Percentiles rank a stretch among this genome's conserved stretches.
These are phyloP conservation scores for Ceratotherium simum DNA, from an alignment of 2,113 vertebrate species.

Conservation along the genomic window DNA sequence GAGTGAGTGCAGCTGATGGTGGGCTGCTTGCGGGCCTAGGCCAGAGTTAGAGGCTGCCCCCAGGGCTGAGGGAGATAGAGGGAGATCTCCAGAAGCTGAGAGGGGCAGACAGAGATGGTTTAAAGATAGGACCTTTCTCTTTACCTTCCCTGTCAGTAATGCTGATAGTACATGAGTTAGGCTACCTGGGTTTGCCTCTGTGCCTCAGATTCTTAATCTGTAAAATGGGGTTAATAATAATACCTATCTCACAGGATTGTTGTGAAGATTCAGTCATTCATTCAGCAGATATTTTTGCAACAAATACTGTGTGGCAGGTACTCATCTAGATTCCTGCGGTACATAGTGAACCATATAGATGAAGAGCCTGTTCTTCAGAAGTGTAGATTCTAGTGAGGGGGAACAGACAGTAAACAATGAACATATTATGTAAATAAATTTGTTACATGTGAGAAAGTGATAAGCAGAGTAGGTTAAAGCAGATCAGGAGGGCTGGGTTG, in stretches of 20 bases:
- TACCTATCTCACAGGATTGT: not conserved
- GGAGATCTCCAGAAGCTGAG: constrained; percentile 84
- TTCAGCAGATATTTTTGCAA: not conserved
- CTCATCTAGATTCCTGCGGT: not conserved
- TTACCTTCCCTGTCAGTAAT: not conserved
- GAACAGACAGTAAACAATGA: not conserved
- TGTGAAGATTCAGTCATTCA: not conserved
- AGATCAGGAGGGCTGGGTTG: not conserved
- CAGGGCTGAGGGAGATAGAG: constrained; percentile 82
- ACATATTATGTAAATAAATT: not conserved
- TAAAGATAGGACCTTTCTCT: constrained; percentile 74
- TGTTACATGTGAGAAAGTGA: not conserved
- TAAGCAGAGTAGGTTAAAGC: not conserved
- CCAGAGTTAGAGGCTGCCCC: too few relatives aligned
- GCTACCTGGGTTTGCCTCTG: not conserved
- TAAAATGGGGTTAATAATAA: not conserved
- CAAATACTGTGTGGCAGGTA: not conserved
- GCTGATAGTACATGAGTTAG: not conserved
- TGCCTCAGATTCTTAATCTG: not conserved
- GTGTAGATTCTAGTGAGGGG: not conserved
- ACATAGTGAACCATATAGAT: not conserved
- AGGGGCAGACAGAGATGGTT: constrained; percentile 86
- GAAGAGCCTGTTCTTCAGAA: not conserved
- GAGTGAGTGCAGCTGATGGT: constrained; percentile 87
- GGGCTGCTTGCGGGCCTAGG: not conserved